Percentiles rank a stretch among this genome's conserved stretches.
Evolutionary conservation across 2,888 invertebrate genomes (phyloP).

Genomic region (Didymodactylos carnosus): DNA sequence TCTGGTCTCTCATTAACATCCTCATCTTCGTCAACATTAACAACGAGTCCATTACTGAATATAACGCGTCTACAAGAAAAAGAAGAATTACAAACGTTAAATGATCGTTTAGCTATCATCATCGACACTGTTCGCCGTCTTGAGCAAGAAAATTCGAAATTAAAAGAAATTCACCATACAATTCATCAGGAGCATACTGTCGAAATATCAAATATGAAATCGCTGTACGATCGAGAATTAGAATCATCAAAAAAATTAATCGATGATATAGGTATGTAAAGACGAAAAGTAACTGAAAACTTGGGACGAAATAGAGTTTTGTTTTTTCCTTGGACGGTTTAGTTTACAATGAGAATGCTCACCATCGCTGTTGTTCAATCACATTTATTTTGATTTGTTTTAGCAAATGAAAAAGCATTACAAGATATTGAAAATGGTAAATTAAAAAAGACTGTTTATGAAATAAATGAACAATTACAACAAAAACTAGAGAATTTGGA

Average conservation of each 20-base stretch:
- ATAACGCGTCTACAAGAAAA: slow-evolving; percentile 52
- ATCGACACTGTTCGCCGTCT: slow-evolving; percentile 80
- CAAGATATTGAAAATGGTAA: no score
- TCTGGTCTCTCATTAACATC: background rate
- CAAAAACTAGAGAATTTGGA: slow-evolving; percentile 54
- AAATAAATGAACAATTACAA: slow-evolving; percentile 41
- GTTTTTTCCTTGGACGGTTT: no score
- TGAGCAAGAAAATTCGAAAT: slow-evolving; percentile 57
- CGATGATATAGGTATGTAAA: slow-evolving; percentile 47
- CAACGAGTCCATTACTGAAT: background rate
- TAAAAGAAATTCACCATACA: background rate
- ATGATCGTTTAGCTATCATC: slow-evolving; percentile 82
- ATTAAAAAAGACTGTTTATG: no score
- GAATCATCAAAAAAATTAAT: slow-evolving; percentile 67
- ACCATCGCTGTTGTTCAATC: no score
- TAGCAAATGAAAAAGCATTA: background rate
- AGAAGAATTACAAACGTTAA: slow-evolving; percentile 71
- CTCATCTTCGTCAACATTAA: background rate
- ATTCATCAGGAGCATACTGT: background rate
- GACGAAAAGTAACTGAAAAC: no score
- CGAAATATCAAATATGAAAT: slow-evolving; percentile 45
- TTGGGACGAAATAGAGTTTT: no score
- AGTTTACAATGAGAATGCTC: no score
- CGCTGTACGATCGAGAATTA: slow-evolving; percentile 75
- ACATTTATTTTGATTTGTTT: no score